These are phyloP conservation scores for Stenodera caucasica DNA, from an alignment of 2,888 invertebrate genomes.

Conservation along the genomic window DNA sequence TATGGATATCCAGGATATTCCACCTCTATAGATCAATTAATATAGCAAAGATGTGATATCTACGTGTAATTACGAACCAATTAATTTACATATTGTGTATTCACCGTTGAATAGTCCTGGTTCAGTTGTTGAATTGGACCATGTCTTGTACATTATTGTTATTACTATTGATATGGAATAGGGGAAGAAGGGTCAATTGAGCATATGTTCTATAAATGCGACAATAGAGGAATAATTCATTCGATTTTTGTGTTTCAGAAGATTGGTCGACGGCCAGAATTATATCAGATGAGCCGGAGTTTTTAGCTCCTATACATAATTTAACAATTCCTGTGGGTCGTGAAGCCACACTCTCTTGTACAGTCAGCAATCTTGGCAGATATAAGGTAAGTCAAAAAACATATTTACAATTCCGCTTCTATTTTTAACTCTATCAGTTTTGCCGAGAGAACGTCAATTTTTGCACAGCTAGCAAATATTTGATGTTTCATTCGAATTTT, in stretches of 20 bases:
- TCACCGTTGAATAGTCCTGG: neutral
- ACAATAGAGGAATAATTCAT: constrained; percentile 18
- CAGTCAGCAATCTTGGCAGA: constrained; percentile 64
- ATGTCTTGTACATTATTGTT: too few relatives aligned
- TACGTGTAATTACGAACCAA: neutral
- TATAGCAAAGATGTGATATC: neutral
- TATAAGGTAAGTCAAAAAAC: constrained; percentile 62
- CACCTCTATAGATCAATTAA: neutral
- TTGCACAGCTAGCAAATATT: too few relatives aligned
- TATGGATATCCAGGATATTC: neutral
- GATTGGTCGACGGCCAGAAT: constrained; percentile 62
- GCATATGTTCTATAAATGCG: too few relatives aligned
- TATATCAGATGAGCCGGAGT: constrained; percentile 62
- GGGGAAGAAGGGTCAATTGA: too few relatives aligned
- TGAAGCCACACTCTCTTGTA: constrained; percentile 66
- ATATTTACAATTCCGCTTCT: too few relatives aligned
- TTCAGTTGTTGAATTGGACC: neutral
- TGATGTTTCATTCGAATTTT: too few relatives aligned
- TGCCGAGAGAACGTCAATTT: too few relatives aligned
- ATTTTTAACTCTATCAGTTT: too few relatives aligned
- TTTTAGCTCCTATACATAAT: constrained; percentile 64
- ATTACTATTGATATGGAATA: too few relatives aligned
- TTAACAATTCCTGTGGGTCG: constrained; percentile 67
- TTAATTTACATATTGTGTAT: neutral
- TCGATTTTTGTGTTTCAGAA: constrained; percentile 58